Evolutionary conservation across 2,113 vertebrate genomes (phyloP), one percentile per base, ranked within the genome.

Genomic region (Ictalurus punctatus): DNA sequence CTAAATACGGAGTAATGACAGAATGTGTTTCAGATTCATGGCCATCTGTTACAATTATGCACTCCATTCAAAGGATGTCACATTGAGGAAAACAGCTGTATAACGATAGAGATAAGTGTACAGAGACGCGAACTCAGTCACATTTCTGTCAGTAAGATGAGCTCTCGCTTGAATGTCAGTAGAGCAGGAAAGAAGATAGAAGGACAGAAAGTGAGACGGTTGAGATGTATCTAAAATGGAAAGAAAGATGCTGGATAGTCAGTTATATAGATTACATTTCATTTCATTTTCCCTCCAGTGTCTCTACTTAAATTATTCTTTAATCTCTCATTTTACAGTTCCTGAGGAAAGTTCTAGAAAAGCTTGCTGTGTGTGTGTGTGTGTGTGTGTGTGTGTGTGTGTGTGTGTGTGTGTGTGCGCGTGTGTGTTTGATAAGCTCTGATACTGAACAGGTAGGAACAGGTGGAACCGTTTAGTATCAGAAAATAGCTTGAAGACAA

Each of bases 221-320:
- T 48, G 34, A 65, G 34, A 10, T 65, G 44, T 21, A 69, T 65
- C 23, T 65, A 81, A 52, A 40, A 48, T 82, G 23, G 27, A 71
- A 5, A 58, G 34, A 40, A 71, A 83, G 23, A 81, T 54, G 78
- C 61, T 2, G 5, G 34, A 87, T 16, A 80, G 59, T 84, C 59
- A 71, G 59, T 65, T 71, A 78, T 86, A 58, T 58, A 58, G 79
- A 82, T 23, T 48, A 48, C 44, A 48, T 48, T 48, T 48, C 6
- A 84, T 71, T 86, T 54, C 21, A 76, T 65, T 88, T 73, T 69
- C 78, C 67, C 82, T 89, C 80, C 30, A 40, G 76, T 84, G 71
- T 34, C 52, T 90, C 54, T 44, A 83, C 89, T 93, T 83, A 86
- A n/a, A 92, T 92, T 90, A 87, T 93, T 86, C 89, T 89, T 87